phyloP scores from a whole-genome alignment of 1,140 invertebrate genomes.

The Drosophila mayri region DNA sequence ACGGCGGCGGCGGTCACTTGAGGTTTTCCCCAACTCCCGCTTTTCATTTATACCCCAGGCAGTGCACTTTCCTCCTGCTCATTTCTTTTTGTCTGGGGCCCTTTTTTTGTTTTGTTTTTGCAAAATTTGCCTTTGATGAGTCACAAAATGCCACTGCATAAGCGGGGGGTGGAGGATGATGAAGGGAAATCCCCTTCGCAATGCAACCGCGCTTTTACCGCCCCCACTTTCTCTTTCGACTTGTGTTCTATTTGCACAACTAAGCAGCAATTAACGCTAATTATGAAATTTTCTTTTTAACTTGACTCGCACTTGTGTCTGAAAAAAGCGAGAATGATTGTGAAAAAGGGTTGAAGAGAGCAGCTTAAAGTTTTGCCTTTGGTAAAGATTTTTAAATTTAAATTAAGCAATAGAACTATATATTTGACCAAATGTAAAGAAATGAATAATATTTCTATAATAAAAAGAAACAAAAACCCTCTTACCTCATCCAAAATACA shows the following conservation, averaged over 20 bases:
- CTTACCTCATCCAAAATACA: not conserved
- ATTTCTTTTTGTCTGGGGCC: constrained; percentile 28
- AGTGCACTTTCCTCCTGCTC: constrained; percentile 43
- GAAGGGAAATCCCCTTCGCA: constrained; percentile 14
- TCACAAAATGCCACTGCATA: constrained; percentile 43
- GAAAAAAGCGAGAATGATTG: not conserved
- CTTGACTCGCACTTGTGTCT: constrained; percentile 31
- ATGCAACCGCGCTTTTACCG: constrained; percentile 2
- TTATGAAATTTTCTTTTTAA: constrained; percentile 57
- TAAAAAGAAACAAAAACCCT: not conserved
- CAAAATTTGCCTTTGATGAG: constrained; percentile 53
- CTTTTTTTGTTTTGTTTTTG: constrained; percentile 13
- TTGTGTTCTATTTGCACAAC: constrained; percentile 59
- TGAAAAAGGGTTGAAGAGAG: not conserved
- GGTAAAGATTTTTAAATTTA: not conserved
- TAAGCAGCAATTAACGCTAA: constrained; percentile 61
- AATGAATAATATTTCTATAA: not conserved
- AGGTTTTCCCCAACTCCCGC: constrained; percentile 26
- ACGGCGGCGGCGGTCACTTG: constrained; percentile 47
- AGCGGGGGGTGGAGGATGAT: not conserved
- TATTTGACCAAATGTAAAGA: too few species aligned
- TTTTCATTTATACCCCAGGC: constrained; percentile 14
- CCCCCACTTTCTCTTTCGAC: constrained; percentile 41
- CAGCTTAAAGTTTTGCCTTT: not conserved
- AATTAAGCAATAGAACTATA: too few species aligned